Conservation (phyloP, 2,888 invertebrate genomes). For the Caenorhabditis virilis region DNA sequence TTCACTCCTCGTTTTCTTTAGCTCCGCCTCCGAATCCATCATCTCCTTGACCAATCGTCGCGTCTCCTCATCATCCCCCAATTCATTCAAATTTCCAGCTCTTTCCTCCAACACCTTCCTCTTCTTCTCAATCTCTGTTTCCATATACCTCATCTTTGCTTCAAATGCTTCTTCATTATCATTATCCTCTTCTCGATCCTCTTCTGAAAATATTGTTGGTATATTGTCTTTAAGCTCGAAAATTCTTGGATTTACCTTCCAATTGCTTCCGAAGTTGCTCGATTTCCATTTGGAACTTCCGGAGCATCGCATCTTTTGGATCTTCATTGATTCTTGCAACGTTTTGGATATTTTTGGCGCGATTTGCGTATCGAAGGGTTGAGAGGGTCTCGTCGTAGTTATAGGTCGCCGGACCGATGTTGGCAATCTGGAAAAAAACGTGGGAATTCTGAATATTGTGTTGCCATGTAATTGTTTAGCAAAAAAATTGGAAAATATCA, state of each 20-base stretch:
- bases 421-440: slow-evolving; percentile 90
- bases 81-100: slow-evolving; percentile 15
- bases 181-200: slow-evolving; percentile 44
- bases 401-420: slow-evolving; percentile 91
- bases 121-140: slow-evolving; percentile 70
- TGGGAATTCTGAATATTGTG: too few relatives aligned
- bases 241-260: slow-evolving; percentile 73
- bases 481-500: too few relatives aligned
- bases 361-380: slow-evolving; percentile 87
- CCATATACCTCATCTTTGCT: slow-evolving; percentile 72
- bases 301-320: slow-evolving; percentile 91
- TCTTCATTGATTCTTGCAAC: slow-evolving; percentile 84
- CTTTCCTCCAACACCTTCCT: slow-evolving; percentile 74
- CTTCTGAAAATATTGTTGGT: slow-evolving; percentile 16
- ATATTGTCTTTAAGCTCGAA: not conserved
- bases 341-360: slow-evolving; percentile 86
- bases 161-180: slow-evolving; percentile 52
- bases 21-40: slow-evolving; percentile 42
- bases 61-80: slow-evolving; percentile 40
- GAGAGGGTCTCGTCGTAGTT: slow-evolving; percentile 97
- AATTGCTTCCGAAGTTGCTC: slow-evolving; percentile 86
- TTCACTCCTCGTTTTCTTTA: slow-evolving; percentile 73
- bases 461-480: too few relatives aligned
- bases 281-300: slow-evolving; percentile 95
- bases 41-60: slow-evolving; percentile 33